A percentile compares a stretch with the other conserved stretches of the same genome.
These are phyloP conservation scores for Helicolenus hilgendorfi DNA, from an alignment of 2,797 vertebrate genomes.

Conservation along the genomic window DNA sequence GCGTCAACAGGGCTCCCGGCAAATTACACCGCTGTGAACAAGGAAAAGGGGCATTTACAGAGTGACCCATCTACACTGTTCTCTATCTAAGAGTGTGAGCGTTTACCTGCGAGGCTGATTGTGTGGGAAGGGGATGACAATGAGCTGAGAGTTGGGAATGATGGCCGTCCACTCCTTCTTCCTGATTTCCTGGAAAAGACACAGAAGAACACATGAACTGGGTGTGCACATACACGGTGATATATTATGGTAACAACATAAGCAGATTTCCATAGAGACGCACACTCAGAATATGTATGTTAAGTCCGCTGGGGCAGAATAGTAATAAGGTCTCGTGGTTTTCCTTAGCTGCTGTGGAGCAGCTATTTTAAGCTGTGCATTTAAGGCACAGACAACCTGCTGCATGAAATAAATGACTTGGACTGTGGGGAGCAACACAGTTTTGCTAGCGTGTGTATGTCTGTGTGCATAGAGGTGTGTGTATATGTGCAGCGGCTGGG, in stretches of 20 bases:
- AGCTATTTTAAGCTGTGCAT: slow-evolving; percentile 77
- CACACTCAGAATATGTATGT: slow-evolving; percentile 47
- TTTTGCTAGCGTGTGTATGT: background rate
- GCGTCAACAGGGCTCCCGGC: background rate
- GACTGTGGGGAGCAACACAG: slow-evolving; percentile 20
- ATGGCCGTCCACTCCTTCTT: slow-evolving; percentile 98
- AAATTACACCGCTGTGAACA: background rate
- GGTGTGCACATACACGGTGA: background rate
- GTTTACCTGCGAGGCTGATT: slow-evolving; percentile 93
- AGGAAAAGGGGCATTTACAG: background rate
- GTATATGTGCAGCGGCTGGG: background rate
- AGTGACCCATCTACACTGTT: background rate
- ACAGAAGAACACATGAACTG: slow-evolving; percentile 13
- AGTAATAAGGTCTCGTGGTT: slow-evolving; percentile 49
- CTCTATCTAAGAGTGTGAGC: background rate
- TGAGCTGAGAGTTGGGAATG: slow-evolving; percentile 98
- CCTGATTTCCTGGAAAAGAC: slow-evolving; percentile 88
- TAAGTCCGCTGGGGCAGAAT: slow-evolving; percentile 49
- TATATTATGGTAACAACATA: background rate
- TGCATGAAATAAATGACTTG: slow-evolving; percentile 52
- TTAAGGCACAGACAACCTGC: slow-evolving; percentile 60
- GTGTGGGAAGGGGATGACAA: slow-evolving; percentile 96
- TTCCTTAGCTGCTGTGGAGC: background rate
- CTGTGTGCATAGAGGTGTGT: background rate
- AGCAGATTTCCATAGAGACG: slow-evolving; percentile 8